These are phyloP conservation scores for Nestor notabilis DNA, from an alignment of 2,113 vertebrate genomes.

Conservation along the genomic window DNA sequence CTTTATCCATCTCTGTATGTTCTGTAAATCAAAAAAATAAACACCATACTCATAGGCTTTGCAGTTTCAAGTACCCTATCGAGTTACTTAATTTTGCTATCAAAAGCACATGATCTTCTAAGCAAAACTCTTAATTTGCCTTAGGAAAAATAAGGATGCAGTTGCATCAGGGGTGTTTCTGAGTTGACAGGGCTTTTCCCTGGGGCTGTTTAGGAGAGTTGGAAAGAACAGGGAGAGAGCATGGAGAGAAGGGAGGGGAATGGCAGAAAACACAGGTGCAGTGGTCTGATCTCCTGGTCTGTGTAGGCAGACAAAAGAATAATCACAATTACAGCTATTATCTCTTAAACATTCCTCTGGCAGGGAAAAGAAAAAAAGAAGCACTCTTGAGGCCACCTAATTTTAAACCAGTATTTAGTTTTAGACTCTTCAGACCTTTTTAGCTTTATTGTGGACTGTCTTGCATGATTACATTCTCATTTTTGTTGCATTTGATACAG, in stretches of 20 bases:
- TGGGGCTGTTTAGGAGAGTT: slow-evolving; percentile 54
- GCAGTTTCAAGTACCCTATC: slow-evolving; percentile 73
- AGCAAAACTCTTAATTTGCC: slow-evolving; percentile 82
- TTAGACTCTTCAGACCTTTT: background rate
- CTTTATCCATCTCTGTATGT: background rate
- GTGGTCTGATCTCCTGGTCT: slow-evolving; percentile 74
- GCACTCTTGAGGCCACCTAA: background rate
- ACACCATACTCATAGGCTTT: slow-evolving; percentile 45
- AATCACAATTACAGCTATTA: slow-evolving; percentile 28
- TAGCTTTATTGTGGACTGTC: background rate
- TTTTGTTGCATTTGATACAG: background rate
- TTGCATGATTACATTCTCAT: background rate
- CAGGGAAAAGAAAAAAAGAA: background rate
- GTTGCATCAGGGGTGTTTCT: slow-evolving; percentile 61
- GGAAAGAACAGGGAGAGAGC: slow-evolving; percentile 45
- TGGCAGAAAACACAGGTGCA: slow-evolving; percentile 71
- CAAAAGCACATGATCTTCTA: slow-evolving; percentile 81
- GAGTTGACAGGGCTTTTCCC: slow-evolving; percentile 74
- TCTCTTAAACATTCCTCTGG: slow-evolving; percentile 43
- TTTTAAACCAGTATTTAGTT: background rate
- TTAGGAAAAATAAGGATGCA: slow-evolving; percentile 68
- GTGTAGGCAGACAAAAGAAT: slow-evolving; percentile 62
- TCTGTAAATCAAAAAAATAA: background rate
- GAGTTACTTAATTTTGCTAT: slow-evolving; percentile 68
- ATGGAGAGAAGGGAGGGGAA: slow-evolving; percentile 49